phyloP scores from a whole-genome alignment of 2,113 vertebrate genomes.

The Enhydra lutris region DNA sequence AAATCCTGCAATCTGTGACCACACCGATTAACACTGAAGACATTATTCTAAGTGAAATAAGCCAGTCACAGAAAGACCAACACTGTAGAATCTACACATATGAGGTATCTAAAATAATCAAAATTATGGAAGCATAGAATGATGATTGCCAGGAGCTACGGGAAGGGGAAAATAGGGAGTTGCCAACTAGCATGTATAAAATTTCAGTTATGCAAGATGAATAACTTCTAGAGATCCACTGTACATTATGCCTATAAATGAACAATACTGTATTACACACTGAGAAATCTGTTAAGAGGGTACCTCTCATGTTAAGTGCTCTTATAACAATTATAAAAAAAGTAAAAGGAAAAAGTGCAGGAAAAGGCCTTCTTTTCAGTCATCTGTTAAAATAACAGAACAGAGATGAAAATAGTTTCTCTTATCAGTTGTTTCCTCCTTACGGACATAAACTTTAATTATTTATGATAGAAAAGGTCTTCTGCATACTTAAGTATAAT shows the following conservation, averaged over 20 bases:
- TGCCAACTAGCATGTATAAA: not conserved
- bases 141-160: not conserved
- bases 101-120: not conserved
- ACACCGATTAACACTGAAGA: not conserved
- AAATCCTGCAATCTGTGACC: not conserved
- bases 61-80: not conserved
- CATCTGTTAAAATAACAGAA: not conserved
- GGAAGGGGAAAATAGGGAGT: not conserved
- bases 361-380: not conserved
- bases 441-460: not conserved
- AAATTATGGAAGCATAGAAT: not conserved
- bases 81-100: not conserved
- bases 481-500: not conserved
- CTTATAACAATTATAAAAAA: not conserved
- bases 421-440: not conserved
- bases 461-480: not conserved
- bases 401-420: not conserved
- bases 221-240: not conserved
- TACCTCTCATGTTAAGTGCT: not conserved
- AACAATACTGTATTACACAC: not conserved
- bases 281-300: not conserved
- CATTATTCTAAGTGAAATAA: not conserved
- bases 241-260: not conserved
- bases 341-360: not conserved
- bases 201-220: not conserved